Percentiles rank a stretch among this genome's conserved stretches.
These are phyloP conservation scores for Rotaria socialis DNA, from an alignment of 2,888 invertebrate species.

Conservation along the genomic window DNA sequence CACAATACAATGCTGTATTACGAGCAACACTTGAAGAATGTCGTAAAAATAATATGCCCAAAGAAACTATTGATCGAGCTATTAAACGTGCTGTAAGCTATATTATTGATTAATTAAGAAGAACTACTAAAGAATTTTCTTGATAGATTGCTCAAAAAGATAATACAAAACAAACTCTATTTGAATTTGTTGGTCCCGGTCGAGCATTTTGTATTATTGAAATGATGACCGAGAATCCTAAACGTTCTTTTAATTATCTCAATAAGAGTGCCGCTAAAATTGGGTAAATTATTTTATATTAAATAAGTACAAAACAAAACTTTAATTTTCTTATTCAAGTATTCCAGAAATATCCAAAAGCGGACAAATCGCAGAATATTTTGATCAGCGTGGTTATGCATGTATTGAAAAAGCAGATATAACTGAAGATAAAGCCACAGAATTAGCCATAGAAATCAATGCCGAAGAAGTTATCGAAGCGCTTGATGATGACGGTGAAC, in stretches of 20 bases:
- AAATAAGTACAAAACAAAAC: no score
- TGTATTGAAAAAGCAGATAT: conserved; percentile 7
- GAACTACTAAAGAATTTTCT: no score
- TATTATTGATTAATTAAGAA: no score
- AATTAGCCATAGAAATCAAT: conserved; percentile 32
- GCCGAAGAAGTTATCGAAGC: neutral
- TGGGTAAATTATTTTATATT: neutral
- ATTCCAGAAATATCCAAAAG: neutral
- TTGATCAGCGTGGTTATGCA: conserved; percentile 36
- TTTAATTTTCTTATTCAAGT: neutral
- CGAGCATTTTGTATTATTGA: conserved; percentile 23
- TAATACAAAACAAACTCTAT: conserved; percentile 2
- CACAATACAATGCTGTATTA: conserved; percentile 20
- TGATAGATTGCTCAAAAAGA: conserved; percentile 31
- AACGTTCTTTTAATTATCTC: neutral
- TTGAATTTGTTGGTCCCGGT: conserved; percentile 34
- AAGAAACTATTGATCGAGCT: conserved; percentile 27
- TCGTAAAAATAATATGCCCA: conserved; percentile 20
- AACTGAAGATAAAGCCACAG: conserved; percentile 6
- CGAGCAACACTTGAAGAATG: neutral
- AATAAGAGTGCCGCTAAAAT: conserved; percentile 1
- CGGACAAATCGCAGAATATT: neutral
- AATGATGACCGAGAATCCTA: conserved; percentile 19
- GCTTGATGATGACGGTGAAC: neutral
- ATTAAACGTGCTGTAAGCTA: conserved; percentile 16